These are phyloP conservation scores for Tricholaema leucomelas DNA, from an alignment of 2,113 vertebrate species.

Conservation along the genomic window DNA sequence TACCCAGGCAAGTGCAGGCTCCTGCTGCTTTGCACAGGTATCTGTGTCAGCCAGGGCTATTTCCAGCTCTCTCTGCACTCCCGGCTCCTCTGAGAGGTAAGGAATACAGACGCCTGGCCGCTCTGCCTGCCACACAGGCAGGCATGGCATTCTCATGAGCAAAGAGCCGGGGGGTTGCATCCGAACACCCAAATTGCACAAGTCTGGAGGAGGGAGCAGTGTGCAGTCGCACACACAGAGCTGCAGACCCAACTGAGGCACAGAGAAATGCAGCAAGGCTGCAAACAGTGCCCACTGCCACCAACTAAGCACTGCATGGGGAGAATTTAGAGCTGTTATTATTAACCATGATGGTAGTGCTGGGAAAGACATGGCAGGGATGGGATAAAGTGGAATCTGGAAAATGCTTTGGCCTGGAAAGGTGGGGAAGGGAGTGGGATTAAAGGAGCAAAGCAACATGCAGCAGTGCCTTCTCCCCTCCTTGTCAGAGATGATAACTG, in stretches of 20 bases:
- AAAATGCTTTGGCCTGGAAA: neutral
- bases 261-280: neutral
- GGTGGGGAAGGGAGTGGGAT: neutral
- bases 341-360: neutral
- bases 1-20: conserved; percentile 44
- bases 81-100: conserved; percentile 28
- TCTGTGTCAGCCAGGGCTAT: conserved; percentile 64
- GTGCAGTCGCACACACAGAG: neutral
- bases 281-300: neutral
- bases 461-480: rapidly evolving
- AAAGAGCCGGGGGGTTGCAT: neutral
- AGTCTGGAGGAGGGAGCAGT: neutral
- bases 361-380: neutral
- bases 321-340: neutral
- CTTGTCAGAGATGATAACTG: neutral
- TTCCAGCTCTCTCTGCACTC: conserved; percentile 31
- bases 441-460: neutral
- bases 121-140: neutral
- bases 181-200: neutral
- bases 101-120: neutral
- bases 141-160: neutral
- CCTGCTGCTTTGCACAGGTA: conserved; percentile 62
- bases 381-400: neutral
- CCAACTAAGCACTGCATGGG: neutral
- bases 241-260: rapidly evolving